A percentile compares a stretch with the other conserved stretches of the same genome.
Evolutionary conservation across 2,797 vertebrate genomes (phyloP).

Genomic region (Sebastes cheni): DNA sequence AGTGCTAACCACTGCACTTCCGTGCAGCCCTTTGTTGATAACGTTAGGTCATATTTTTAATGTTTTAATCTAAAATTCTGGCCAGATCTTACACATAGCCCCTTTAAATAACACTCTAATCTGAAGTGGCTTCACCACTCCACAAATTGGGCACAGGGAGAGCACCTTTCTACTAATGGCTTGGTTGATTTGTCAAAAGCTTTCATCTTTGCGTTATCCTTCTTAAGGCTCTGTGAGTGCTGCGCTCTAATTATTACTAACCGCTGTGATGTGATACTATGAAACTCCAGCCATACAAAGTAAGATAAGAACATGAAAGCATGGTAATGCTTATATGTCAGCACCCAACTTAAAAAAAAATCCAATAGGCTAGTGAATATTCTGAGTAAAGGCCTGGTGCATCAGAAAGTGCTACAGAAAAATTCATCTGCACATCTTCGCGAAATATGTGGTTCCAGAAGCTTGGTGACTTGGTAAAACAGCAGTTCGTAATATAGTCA

Average conservation of each 20-base stretch:
- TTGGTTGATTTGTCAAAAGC: slow-evolving; percentile 5
- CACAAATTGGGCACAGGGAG: not conserved
- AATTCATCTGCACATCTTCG: not conserved
- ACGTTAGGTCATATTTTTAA: too few relatives aligned
- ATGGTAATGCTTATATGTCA: not conserved
- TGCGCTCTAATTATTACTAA: not conserved
- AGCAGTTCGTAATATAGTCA: too few relatives aligned
- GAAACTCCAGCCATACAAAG: not conserved
- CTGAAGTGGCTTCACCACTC: not conserved
- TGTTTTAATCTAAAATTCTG: too few relatives aligned
- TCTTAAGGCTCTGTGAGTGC: not conserved
- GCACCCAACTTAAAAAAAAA: too few relatives aligned
- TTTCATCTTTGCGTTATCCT: not conserved
- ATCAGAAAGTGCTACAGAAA: not conserved
- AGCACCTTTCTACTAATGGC: not conserved
- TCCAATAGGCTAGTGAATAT: not conserved
- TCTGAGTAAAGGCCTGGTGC: not conserved
- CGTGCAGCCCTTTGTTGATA: too few relatives aligned
- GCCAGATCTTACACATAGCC: not conserved
- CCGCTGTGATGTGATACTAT: not conserved
- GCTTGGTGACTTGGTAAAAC: not conserved
- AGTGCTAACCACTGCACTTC: too few relatives aligned
- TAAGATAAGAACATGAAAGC: not conserved
- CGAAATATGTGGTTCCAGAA: not conserved
- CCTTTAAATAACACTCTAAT: not conserved